phyloP scores from a whole-genome alignment of 1,140 invertebrate genomes.

The Mya arenaria region DNA sequence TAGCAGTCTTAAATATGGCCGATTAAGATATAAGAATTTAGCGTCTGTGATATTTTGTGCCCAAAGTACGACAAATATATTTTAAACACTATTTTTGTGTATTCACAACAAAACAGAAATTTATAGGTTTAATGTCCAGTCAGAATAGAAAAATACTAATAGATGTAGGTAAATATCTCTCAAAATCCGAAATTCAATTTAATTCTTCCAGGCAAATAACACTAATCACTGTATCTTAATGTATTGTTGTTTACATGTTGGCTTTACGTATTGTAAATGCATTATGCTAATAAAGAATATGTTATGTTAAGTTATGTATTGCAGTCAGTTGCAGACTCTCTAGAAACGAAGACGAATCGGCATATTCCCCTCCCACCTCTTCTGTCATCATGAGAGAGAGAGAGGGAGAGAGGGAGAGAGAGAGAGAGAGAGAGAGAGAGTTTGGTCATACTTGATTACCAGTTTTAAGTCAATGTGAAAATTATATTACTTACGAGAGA shows the following conservation, averaged over 20 bases:
- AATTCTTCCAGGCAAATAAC: background rate
- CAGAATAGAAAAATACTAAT: background rate
- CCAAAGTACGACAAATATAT: background rate
- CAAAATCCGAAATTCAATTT: background rate
- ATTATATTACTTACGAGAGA: too few species aligned
- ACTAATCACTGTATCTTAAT: background rate
- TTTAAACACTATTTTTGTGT: background rate
- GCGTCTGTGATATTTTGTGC: background rate
- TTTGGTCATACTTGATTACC: too few species aligned
- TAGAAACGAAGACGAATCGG: background rate
- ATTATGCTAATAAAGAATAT: background rate
- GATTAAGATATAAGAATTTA: background rate
- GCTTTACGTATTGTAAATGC: background rate
- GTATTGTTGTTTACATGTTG: background rate
- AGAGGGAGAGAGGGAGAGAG: slow-evolving; percentile 11
- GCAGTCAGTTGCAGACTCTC: background rate
- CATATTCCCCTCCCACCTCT: background rate
- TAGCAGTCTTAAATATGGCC: background rate
- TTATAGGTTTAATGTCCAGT: background rate
- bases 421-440: slow-evolving; percentile 23
- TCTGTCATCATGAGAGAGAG: background rate
- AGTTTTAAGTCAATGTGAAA: too few species aligned
- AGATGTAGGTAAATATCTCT: background rate
- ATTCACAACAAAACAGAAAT: background rate
- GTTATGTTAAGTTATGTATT: background rate